Evolutionary conservation across 2,113 vertebrate genomes (phyloP).

Genomic region (Oryzias melastigma): DNA sequence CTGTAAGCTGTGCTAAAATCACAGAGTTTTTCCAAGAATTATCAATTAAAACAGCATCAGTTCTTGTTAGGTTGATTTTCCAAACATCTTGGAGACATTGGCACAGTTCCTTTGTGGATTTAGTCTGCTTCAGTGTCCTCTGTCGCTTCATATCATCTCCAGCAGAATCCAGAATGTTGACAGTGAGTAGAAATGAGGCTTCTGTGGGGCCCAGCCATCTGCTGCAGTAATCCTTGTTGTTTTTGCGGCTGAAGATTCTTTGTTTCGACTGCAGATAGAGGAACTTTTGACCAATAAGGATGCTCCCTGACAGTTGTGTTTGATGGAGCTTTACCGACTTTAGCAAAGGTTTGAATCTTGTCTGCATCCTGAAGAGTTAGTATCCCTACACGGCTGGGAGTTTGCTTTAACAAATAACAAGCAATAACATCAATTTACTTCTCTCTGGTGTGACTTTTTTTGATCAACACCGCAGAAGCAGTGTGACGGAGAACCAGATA

Average conservation of each 20-base stretch:
- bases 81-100: constrained; percentile 2
- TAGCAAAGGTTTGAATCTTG: not conserved
- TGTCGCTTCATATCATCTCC: constrained; percentile 3
- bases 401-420: not conserved
- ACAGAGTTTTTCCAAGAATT: not conserved
- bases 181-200: constrained; percentile 3
- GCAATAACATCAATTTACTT: constrained; percentile 7
- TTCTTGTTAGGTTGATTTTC: not conserved
- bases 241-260: not conserved
- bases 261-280: not conserved
- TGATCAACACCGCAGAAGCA: constrained; percentile 9
- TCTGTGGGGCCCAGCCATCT: constrained; percentile 3
- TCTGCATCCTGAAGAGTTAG: not conserved
- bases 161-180: constrained; percentile 1
- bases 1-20: too few species aligned
- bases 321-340: not conserved
- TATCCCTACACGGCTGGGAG: not conserved
- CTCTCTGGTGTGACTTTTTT: not conserved
- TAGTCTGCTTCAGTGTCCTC: not conserved
- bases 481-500: too few species aligned
- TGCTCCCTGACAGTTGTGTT: not conserved
- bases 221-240: not conserved
- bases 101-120: not conserved
- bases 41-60: not conserved
- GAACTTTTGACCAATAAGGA: not conserved